These are phyloP conservation scores for Hydrophis major DNA, from an alignment of 2,797 vertebrate genomes.

Conservation along the genomic window DNA sequence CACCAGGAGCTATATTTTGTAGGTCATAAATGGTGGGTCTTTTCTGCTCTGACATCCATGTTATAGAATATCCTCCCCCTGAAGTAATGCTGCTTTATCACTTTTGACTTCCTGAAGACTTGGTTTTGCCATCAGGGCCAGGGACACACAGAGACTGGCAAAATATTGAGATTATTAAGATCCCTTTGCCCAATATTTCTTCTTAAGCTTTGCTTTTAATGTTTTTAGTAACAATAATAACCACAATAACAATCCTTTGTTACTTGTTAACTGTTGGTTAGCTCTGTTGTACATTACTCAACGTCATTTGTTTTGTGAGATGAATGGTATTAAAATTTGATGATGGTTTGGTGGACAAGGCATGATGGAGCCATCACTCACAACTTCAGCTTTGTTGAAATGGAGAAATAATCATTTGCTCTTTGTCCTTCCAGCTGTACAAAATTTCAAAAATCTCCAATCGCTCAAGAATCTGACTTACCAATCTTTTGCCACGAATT, in stretches of 20 bases:
- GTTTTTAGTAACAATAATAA: neutral
- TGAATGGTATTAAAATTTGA: neutral
- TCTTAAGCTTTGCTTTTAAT: neutral
- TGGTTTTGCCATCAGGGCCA: neutral
- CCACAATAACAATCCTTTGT: neutral
- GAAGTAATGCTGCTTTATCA: neutral
- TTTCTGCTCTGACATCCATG: too few species aligned
- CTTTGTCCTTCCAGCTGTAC: neutral
- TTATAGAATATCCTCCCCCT: neutral
- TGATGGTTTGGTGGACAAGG: neutral
- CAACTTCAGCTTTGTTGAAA: neutral
- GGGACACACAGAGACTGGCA: neutral
- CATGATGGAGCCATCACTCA: neutral
- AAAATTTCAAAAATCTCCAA: rapidly evolving
- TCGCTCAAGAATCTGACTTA: rapidly evolving
- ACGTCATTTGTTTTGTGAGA: neutral
- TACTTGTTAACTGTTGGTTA: neutral
- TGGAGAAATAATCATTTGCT: neutral
- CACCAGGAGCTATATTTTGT: too few species aligned
- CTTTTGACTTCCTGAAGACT: neutral
- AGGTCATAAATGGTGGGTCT: too few species aligned
- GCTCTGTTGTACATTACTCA: neutral
- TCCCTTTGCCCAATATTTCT: neutral
- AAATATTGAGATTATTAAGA: neutral
- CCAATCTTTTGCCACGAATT: rapidly evolving